phyloP scores from a whole-genome alignment of 2,797 vertebrate genomes.

The Coluber constrictor region DNA sequence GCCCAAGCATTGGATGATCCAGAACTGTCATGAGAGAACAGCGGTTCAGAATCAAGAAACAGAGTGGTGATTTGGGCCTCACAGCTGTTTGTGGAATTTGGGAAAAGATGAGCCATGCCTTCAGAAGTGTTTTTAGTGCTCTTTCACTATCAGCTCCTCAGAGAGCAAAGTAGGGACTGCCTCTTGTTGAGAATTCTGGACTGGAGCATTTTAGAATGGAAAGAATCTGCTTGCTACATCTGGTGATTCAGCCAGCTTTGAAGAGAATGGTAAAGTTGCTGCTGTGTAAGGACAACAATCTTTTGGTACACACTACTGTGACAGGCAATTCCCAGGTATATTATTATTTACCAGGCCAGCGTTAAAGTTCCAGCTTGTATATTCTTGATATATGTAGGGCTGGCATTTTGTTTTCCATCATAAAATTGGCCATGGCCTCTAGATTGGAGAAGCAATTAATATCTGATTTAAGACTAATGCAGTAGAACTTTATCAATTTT shows the following conservation, averaged over 20 bases:
- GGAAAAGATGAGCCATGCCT: neutral
- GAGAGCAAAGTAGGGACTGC: neutral
- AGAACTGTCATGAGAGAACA: neutral
- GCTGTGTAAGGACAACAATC: neutral
- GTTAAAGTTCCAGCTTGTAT: conserved; percentile 13
- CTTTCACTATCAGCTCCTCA: neutral
- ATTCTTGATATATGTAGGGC: conserved; percentile 11
- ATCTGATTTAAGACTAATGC: conserved; percentile 8
- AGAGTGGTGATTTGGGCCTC: neutral
- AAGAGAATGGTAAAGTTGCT: neutral
- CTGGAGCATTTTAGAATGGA: neutral
- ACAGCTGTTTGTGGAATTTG: neutral
- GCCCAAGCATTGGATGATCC: neutral
- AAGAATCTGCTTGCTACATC: neutral
- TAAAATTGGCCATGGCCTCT: neutral
- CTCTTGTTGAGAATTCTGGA: neutral
- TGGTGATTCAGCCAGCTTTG: neutral
- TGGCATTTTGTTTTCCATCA: neutral
- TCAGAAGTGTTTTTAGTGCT: neutral
- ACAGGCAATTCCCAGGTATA: neutral
- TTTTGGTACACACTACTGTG: neutral
- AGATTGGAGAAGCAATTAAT: conserved; percentile 5
- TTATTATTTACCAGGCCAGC: neutral
- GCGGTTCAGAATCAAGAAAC: neutral
- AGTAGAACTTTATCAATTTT: conserved; percentile 4